Percentiles rank a stretch among this genome's conserved stretches.
Evolutionary conservation across 2,888 invertebrate species (phyloP).

Genomic region (Caenorhabditis sp.): DNA sequence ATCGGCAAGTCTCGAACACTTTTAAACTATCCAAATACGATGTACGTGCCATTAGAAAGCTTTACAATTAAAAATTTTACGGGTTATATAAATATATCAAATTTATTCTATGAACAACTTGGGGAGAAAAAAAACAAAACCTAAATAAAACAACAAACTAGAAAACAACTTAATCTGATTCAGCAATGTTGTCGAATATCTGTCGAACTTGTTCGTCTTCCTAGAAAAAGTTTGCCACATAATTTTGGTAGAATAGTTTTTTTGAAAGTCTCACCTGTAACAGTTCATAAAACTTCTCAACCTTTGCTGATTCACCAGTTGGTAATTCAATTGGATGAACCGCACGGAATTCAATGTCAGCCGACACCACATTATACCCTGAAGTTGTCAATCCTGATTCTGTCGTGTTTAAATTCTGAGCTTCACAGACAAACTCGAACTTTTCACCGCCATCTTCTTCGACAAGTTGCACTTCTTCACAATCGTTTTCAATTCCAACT

Average conservation of each 20-base stretch:
- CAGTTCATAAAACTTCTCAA: constrained; percentile 52
- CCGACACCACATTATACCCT: constrained; percentile 44
- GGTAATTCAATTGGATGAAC: constrained; percentile 47
- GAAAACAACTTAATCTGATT: constrained; percentile 2
- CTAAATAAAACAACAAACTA: not conserved
- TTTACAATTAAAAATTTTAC: not conserved
- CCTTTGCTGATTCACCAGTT: constrained; percentile 38
- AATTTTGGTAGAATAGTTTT: no score
- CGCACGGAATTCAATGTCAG: constrained; percentile 50
- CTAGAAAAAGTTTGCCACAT: no score
- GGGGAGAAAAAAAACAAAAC: not conserved
- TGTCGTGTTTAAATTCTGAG: constrained; percentile 37
- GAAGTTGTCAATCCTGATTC: constrained; percentile 43
- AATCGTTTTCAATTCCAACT: constrained; percentile 63
- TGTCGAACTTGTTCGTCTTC: constrained; percentile 49
- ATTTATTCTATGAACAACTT: not conserved
- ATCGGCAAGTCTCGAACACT: constrained; percentile 39
- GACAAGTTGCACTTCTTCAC: constrained; percentile 57
- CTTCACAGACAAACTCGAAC: constrained; percentile 57
- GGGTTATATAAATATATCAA: not conserved
- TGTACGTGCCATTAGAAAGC: constrained; percentile 8
- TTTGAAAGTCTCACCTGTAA: constrained; percentile 30
- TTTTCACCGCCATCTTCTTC: constrained; percentile 45
- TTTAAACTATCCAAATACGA: constrained; percentile 12
- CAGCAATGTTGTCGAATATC: constrained; percentile 48